A percentile compares a stretch with the other conserved stretches of the same genome.
Evolutionary conservation across 2,113 vertebrate genomes (phyloP).

Genomic region (Actinemys pallida): DNA sequence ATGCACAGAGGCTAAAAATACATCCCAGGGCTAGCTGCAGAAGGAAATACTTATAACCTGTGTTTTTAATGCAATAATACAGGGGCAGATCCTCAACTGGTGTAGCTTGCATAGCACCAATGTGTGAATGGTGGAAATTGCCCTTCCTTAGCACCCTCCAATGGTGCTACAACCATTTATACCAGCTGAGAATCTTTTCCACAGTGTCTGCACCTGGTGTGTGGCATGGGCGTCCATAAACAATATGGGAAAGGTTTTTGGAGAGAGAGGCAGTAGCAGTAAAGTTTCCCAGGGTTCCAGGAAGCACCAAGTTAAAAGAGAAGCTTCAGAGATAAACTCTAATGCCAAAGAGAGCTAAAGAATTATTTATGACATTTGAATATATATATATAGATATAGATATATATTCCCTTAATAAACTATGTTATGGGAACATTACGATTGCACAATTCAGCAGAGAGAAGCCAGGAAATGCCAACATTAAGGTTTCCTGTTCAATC

Average conservation of each 20-base stretch:
- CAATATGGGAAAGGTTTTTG: background rate
- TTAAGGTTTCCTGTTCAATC: background rate
- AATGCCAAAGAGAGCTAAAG: background rate
- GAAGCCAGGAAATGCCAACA: background rate
- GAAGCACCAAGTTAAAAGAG: background rate
- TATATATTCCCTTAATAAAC: background rate
- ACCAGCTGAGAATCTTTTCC: background rate
- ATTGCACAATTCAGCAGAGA: background rate
- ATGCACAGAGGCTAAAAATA: background rate
- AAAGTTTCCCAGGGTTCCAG: background rate
- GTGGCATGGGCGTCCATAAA: background rate
- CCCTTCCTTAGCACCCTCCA: background rate
- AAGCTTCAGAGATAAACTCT: background rate
- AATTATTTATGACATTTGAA: background rate
- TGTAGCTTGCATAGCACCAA: background rate
- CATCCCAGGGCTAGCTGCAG: background rate
- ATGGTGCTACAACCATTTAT: background rate
- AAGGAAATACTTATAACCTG: background rate
- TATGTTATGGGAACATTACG: background rate
- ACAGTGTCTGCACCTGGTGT: background rate
- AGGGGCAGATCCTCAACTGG: background rate
- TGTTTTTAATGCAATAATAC: background rate
- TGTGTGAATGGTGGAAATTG: background rate
- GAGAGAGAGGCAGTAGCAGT: background rate
- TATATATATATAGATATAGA: background rate